These are phyloP conservation scores for Nemoura dubitans DNA, from an alignment of 2,888 invertebrate species.

Conservation along the genomic window DNA sequence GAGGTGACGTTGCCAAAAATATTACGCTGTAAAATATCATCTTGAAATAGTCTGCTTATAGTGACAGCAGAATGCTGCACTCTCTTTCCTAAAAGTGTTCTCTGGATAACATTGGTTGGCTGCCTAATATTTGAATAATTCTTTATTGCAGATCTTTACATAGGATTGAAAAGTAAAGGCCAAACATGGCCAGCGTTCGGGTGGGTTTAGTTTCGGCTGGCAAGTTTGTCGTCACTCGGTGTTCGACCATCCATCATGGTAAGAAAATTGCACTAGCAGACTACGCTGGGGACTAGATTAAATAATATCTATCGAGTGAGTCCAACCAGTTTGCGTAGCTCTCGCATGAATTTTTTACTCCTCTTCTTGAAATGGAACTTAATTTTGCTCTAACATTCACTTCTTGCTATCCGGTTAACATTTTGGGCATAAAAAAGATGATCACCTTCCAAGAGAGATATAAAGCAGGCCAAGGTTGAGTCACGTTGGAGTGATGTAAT, in stretches of 20 bases:
- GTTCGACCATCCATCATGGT: constrained; percentile 49
- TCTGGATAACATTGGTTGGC: background rate
- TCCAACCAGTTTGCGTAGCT: constrained; percentile 34
- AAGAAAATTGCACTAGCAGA: background rate
- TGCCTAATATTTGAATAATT: background rate
- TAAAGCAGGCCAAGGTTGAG: background rate
- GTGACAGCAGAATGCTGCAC: background rate
- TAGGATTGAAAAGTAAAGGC: background rate
- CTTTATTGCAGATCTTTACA: background rate
- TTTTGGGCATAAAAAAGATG: background rate
- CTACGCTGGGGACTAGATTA: too few species aligned
- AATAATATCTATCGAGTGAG: too few species aligned
- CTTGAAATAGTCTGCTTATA: background rate
- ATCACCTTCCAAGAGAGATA: background rate
- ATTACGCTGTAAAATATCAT: background rate
- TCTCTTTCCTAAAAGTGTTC: background rate
- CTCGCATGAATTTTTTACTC: too few species aligned
- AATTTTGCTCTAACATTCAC: background rate
- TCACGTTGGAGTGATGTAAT: background rate
- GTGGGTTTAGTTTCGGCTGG: constrained; percentile 50
- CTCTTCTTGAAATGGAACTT: background rate
- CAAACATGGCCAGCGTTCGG: constrained; percentile 50
- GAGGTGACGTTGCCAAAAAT: constrained; percentile 7
- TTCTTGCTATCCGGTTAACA: background rate
- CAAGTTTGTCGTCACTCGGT: constrained; percentile 48